phyloP scores from a whole-genome alignment of 1,140 invertebrate species.

The Rhizoglyphus robini region DNA sequence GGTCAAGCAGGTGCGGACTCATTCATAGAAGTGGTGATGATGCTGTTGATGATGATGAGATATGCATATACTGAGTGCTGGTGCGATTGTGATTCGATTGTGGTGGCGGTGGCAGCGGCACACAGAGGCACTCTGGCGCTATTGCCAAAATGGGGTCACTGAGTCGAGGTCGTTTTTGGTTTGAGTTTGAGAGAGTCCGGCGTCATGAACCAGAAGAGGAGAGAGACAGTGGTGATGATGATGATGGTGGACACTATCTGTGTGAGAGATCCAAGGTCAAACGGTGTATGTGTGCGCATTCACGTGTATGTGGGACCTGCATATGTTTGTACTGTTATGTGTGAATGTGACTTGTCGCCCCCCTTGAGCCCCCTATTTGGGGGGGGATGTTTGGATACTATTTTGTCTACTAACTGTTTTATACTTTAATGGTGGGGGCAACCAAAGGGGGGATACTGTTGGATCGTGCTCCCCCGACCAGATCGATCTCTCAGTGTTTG shows the following conservation, averaged over 20 bases:
- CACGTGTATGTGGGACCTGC: background rate
- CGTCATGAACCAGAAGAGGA: background rate
- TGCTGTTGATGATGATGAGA: background rate
- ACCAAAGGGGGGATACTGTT: too few species aligned
- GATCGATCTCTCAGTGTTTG: too few species aligned
- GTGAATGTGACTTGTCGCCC: too few species aligned
- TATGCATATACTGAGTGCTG: background rate
- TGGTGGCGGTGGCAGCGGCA: background rate
- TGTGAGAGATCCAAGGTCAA: background rate
- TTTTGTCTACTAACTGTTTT: too few species aligned
- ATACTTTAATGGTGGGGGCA: too few species aligned
- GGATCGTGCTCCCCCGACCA: too few species aligned
- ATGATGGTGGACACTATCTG: background rate
- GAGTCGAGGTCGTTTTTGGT: conserved; percentile 16
- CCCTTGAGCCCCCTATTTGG: too few species aligned
- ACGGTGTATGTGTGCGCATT: too few species aligned
- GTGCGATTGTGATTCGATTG: background rate
- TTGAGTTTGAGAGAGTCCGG: background rate
- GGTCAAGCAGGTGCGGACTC: conserved; percentile 10
- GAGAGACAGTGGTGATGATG: background rate
- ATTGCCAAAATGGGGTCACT: conserved; percentile 12
- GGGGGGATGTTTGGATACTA: too few species aligned
- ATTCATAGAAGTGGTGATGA: background rate
- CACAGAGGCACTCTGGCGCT: background rate
- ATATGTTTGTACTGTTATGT: too few species aligned